Evolutionary conservation across 2,797 vertebrate species (phyloP).

Genomic region (Manis pentadactyla): DNA sequence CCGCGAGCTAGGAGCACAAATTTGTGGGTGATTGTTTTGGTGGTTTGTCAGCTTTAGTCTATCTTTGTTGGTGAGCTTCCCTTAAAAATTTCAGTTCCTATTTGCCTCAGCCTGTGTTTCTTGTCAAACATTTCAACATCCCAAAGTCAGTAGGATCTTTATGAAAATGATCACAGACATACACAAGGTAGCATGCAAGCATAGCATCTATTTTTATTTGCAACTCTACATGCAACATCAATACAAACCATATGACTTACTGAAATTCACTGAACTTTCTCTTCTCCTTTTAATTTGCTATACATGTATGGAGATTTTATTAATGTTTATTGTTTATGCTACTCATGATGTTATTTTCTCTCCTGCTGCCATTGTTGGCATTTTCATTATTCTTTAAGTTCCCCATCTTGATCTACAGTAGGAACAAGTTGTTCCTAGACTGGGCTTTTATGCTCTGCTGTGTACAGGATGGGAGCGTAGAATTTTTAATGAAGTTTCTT

Average conservation of each 20-base stretch:
- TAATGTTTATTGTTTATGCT: not conserved
- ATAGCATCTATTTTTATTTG: not conserved
- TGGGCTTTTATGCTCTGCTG: constrained; percentile 12
- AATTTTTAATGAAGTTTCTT: constrained; percentile 62
- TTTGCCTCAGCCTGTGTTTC: not conserved
- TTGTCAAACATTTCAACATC: constrained; percentile 28
- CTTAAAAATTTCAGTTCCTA: constrained; percentile 2
- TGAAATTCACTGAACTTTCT: not conserved
- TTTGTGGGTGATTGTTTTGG: not conserved
- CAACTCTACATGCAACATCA: not conserved
- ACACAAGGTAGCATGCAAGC: not conserved
- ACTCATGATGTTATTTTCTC: not conserved
- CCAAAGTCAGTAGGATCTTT: not conserved
- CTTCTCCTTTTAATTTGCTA: not conserved
- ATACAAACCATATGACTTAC: not conserved
- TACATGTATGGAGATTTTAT: not conserved
- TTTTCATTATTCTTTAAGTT: constrained; percentile 36
- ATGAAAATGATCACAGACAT: constrained; percentile 19
- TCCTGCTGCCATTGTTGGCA: not conserved
- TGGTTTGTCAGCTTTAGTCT: constrained; percentile 12
- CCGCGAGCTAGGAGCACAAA: not conserved
- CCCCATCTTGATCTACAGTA: constrained; percentile 31
- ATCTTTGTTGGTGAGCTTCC: not conserved
- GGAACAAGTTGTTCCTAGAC: not conserved
- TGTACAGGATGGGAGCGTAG: not conserved